Conservation (phyloP, 2,888 invertebrate genomes). For the Drosophila anomelani region DNA sequence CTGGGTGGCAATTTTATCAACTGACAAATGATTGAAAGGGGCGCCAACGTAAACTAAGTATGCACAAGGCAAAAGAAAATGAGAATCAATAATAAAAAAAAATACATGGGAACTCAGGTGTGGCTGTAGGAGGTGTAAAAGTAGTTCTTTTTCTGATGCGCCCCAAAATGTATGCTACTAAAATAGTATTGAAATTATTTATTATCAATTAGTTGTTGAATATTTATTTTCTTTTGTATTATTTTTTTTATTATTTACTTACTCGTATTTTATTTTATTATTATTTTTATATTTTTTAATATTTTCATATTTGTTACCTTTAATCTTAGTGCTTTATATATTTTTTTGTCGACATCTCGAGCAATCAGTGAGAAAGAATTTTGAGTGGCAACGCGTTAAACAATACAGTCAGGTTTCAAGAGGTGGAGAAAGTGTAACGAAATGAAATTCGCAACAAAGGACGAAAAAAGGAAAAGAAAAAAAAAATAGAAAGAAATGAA, state of each 20-base stretch:
- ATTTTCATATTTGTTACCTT: neutral
- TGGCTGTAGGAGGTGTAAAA: neutral
- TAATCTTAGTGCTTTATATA: too few species aligned
- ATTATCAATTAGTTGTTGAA: neutral
- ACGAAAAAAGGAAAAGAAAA: conserved; percentile 18
- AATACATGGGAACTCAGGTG: conserved; percentile 22
- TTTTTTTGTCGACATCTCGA: conserved; percentile 22
- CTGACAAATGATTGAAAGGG: conserved; percentile 37
- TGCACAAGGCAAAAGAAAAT: conserved; percentile 20
- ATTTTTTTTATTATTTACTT: neutral
- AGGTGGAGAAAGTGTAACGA: conserved; percentile 43
- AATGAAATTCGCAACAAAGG: conserved; percentile 45
- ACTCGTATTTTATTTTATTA: neutral
- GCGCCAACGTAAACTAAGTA: conserved; percentile 18
- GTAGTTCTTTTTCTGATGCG: conserved; percentile 8
- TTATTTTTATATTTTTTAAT: neutral
- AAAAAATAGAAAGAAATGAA: conserved; percentile 12
- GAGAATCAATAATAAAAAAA: conserved; percentile 50
- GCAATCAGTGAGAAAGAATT: conserved; percentile 56
- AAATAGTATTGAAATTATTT: neutral
- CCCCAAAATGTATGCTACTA: conserved; percentile 40
- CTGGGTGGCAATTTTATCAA: conserved; percentile 23
- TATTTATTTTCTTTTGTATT: neutral
- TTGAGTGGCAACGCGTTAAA: conserved; percentile 52
- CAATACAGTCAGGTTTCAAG: conserved; percentile 38